phyloP scores from a whole-genome alignment of 2,797 vertebrate genomes.

The Harpagifer antarcticus region DNA sequence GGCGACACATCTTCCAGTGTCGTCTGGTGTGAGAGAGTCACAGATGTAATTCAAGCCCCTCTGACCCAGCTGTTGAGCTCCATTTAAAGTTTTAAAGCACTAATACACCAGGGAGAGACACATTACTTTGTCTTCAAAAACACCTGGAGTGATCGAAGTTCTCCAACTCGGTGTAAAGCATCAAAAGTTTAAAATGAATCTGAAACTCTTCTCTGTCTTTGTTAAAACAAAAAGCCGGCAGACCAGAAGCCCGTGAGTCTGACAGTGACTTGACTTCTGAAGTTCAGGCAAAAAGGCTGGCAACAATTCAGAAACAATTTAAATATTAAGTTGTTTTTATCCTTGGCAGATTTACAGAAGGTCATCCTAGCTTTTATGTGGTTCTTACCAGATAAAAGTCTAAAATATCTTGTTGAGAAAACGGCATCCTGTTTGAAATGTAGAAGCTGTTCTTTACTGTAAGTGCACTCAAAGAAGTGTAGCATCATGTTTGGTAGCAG shows the following conservation, averaged over 20 bases:
- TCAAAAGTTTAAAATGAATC: constrained; percentile 63
- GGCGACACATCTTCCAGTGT: constrained; percentile 55
- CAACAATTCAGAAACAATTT: constrained; percentile 52
- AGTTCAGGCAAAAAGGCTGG: constrained; percentile 32
- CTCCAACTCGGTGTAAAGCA: constrained; percentile 52
- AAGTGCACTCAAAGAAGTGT: not conserved
- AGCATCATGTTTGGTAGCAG: not conserved
- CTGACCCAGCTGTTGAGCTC: constrained; percentile 71
- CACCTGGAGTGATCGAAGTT: constrained; percentile 58
- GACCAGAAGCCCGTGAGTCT: constrained; percentile 27
- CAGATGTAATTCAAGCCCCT: constrained; percentile 77
- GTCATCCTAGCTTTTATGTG: constrained; percentile 55
- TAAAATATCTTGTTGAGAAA: constrained; percentile 29
- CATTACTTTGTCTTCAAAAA: constrained; percentile 57
- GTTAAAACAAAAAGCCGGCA: constrained; percentile 32
- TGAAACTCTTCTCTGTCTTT: constrained; percentile 37
- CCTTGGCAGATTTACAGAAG: constrained; percentile 54
- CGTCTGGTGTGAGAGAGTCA: constrained; percentile 69
- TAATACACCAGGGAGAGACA: constrained; percentile 61
- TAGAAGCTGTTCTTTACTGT: constrained; percentile 1
- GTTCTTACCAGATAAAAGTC: too few relatives aligned
- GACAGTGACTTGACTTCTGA: constrained; percentile 53
- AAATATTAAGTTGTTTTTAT: constrained; percentile 68
- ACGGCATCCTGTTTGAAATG: not conserved
- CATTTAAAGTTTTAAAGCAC: constrained; percentile 71